A percentile compares a stretch with the other conserved stretches of the same genome.
Conservation (phyloP, 2,797 vertebrate species). For the Helostoma temminkii region DNA sequence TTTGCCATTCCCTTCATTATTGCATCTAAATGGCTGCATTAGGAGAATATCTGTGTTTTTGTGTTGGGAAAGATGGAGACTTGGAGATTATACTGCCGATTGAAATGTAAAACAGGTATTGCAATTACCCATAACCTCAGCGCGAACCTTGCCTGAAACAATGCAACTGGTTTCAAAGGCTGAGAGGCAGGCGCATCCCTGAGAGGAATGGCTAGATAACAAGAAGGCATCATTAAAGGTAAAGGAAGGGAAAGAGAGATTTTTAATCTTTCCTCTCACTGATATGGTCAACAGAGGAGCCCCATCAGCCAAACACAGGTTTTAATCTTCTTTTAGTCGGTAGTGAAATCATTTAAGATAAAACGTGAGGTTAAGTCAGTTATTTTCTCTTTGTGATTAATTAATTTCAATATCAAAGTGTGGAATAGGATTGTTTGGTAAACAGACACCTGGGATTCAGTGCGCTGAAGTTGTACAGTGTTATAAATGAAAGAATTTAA, state of each 20-base stretch:
- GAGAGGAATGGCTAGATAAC: slow-evolving; percentile 73
- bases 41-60: slow-evolving; percentile 76
- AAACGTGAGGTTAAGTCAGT: slow-evolving; percentile 36
- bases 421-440: slow-evolving; percentile 40
- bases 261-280: slow-evolving; percentile 44
- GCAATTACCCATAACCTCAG: slow-evolving; percentile 83
- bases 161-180: slow-evolving; percentile 80
- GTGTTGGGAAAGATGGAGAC: slow-evolving; percentile 71
- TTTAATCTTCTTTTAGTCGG: slow-evolving; percentile 37
- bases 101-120: slow-evolving; percentile 84
- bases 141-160: slow-evolving; percentile 81
- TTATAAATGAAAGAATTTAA: slow-evolving; percentile 9
- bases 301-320: slow-evolving; percentile 39
- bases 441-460: slow-evolving; percentile 19
- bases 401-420: slow-evolving; percentile 49
- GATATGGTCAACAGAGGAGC: slow-evolving; percentile 54
- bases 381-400: slow-evolving; percentile 49
- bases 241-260: slow-evolving; percentile 58
- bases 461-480: neutral
- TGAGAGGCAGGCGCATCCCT: slow-evolving; percentile 71
- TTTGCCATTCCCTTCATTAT: slow-evolving; percentile 57
- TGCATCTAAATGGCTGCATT: slow-evolving; percentile 73
- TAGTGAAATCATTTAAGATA: slow-evolving; percentile 57
- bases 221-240: slow-evolving; percentile 77
- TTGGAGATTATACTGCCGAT: slow-evolving; percentile 76